Conservation (phyloP, 2,113 vertebrate species). For the Pterophyllum scalare region DNA sequence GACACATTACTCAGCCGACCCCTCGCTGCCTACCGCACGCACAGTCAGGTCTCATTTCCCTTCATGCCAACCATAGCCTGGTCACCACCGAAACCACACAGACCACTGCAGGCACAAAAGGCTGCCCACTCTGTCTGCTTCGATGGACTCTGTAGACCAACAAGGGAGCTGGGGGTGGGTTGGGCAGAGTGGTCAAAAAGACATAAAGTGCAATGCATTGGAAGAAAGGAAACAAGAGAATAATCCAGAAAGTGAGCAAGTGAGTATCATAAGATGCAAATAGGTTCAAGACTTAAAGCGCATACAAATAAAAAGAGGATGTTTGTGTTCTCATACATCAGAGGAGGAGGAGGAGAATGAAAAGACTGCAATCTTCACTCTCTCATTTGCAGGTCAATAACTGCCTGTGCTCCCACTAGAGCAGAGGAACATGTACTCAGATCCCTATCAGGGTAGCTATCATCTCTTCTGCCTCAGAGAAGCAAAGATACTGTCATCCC, state of each 20-base stretch:
- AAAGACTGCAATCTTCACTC: constrained; percentile 68
- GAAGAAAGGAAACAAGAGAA: neutral
- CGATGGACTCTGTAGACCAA: constrained; percentile 45
- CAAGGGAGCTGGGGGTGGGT: constrained; percentile 21
- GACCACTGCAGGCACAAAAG: constrained; percentile 63
- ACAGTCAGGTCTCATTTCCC: constrained; percentile 75
- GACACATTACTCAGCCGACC: constrained; percentile 76
- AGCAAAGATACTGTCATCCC: constrained; percentile 70
- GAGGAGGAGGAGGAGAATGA: constrained; percentile 39
- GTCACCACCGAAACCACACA: constrained; percentile 66
- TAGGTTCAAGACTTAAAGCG: constrained; percentile 54
- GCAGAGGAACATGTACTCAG: constrained; percentile 80
- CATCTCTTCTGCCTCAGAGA: constrained; percentile 76
- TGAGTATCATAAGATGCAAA: constrained; percentile 25
- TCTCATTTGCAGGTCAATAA: constrained; percentile 81
- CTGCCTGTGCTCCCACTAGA: constrained; percentile 75
- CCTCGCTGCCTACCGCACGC: constrained; percentile 58
- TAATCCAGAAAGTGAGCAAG: neutral
- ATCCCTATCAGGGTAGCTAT: constrained; percentile 85
- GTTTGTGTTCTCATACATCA: constrained; percentile 45
- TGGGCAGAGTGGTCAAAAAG: constrained; percentile 1
- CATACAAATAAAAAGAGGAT: constrained; percentile 27
- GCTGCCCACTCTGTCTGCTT: constrained; percentile 65
- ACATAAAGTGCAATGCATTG: constrained; percentile 16
- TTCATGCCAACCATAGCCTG: constrained; percentile 57